Evolutionary conservation across 2,797 vertebrate genomes (phyloP).

Genomic region (Microcaecilia unicolor): DNA sequence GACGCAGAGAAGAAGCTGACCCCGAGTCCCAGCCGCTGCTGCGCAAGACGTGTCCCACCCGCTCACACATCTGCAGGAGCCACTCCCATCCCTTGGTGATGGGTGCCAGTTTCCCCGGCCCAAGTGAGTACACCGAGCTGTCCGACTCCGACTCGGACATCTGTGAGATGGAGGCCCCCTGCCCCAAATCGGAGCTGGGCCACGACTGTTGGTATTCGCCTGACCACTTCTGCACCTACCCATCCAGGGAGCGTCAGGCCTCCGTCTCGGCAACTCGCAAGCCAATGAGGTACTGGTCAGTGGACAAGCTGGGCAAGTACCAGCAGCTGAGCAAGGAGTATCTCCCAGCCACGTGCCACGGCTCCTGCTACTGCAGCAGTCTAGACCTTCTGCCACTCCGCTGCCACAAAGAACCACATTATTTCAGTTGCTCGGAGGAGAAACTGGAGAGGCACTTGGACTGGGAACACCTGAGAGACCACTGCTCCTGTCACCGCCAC

Average conservation of each 20-base stretch:
- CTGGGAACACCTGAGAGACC: conserved; percentile 33
- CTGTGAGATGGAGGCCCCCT: conserved; percentile 28
- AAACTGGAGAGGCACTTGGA: conserved; percentile 45
- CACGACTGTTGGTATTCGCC: conserved; percentile 48
- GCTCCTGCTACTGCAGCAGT: conserved; percentile 48
- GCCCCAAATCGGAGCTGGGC: conserved; percentile 14
- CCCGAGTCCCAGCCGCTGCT: conserved; percentile 38
- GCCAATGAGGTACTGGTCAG: conserved; percentile 81
- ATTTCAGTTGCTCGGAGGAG: conserved; percentile 48
- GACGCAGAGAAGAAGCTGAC: conserved; percentile 20
- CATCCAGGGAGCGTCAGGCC: conserved; percentile 34
- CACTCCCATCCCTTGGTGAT: conserved; percentile 15
- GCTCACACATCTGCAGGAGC: conserved; percentile 17
- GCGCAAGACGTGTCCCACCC: conserved; percentile 10
- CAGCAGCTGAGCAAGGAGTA: conserved; percentile 44
- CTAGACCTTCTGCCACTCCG: conserved; percentile 44
- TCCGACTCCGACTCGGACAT: conserved; percentile 52
- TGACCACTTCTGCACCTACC: conserved; percentile 41
- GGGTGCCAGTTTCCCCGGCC: conserved; percentile 26
- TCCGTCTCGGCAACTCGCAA: conserved; percentile 16
- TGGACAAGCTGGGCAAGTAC: conserved; percentile 74
- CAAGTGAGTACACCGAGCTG: conserved; percentile 40
- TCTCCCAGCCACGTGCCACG: conserved; percentile 36
- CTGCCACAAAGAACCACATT: conserved; percentile 31
- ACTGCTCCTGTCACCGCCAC: too few species aligned